These are phyloP conservation scores for Anthrax anthrax DNA, from an alignment of 2,888 invertebrate genomes.

Conservation along the genomic window DNA sequence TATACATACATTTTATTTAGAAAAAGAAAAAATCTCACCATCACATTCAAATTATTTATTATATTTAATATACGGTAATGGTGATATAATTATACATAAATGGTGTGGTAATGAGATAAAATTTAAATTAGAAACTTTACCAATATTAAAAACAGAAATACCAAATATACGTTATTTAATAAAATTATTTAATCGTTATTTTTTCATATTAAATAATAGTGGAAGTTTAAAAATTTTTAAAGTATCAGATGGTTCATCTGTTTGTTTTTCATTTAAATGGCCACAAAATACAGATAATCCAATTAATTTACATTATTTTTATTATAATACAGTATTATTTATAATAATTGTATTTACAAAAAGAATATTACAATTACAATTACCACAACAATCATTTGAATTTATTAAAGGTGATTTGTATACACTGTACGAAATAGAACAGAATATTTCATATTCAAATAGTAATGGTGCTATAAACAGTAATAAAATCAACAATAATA, in stretches of 20 bases:
- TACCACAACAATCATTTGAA: slow-evolving; percentile 13
- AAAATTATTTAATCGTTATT: slow-evolving; percentile 21
- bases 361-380: slow-evolving; percentile 17
- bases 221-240: slow-evolving; percentile 21
- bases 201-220: slow-evolving; percentile 20
- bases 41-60: slow-evolving; percentile 13
- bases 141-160: slow-evolving; percentile 15
- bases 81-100: slow-evolving; percentile 22
- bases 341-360: slow-evolving; percentile 19
- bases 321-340: neutral
- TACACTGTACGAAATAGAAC: slow-evolving; percentile 14
- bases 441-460: slow-evolving; percentile 1
- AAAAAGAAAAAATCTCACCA: slow-evolving; percentile 13
- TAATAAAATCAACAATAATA: too few species aligned
- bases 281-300: slow-evolving; percentile 12
- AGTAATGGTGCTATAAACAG: slow-evolving; percentile 15
- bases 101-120: slow-evolving; percentile 18
- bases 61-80: slow-evolving; percentile 22
- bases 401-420: slow-evolving; percentile 14
- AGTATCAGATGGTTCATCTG: slow-evolving; percentile 16
- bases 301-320: slow-evolving; percentile 8
- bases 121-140: slow-evolving; percentile 17
- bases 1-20: slow-evolving; percentile 7
- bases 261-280: slow-evolving; percentile 16
- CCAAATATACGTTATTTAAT: slow-evolving; percentile 19